Evolutionary conservation across 2,113 vertebrate genomes (phyloP).

Genomic region (Anoplopoma fimbria): DNA sequence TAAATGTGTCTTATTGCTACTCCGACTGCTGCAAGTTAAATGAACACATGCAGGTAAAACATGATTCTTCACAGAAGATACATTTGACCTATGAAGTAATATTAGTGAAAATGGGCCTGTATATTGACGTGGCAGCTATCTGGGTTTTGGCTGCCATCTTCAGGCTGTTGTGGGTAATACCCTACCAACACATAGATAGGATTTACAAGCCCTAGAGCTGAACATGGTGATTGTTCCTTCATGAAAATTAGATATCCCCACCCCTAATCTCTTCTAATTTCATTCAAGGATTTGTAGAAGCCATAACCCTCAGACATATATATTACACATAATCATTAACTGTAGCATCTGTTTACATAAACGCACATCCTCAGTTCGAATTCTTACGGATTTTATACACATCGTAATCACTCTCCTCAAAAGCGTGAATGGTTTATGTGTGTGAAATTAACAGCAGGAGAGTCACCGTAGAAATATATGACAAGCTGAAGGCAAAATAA

Average conservation of each 20-base stretch:
- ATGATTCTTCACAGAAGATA: conserved; percentile 59
- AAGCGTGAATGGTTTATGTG: conserved; percentile 59
- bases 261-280: conserved; percentile 77
- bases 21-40: conserved; percentile 67
- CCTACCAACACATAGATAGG: conserved; percentile 20
- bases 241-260: conserved; percentile 78
- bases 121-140: conserved; percentile 62
- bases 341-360: conserved; percentile 63
- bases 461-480: conserved; percentile 53
- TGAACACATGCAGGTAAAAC: conserved; percentile 62
- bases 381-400: conserved; percentile 57
- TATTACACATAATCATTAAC: conserved; percentile 58
- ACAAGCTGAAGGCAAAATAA: conserved; percentile 55
- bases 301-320: conserved; percentile 65
- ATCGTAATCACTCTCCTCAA: conserved; percentile 62
- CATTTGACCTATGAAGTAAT: conserved; percentile 80
- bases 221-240: conserved; percentile 75
- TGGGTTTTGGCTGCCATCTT: conserved; percentile 88
- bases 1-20: conserved; percentile 59
- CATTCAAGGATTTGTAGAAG: conserved; percentile 71
- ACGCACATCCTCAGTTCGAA: conserved; percentile 50
- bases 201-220: conserved; percentile 72
- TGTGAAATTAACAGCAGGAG: conserved; percentile 46
- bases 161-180: conserved; percentile 74
- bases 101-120: conserved; percentile 51